A percentile compares a stretch with the other conserved stretches of the same genome.
Evolutionary conservation across 2,888 invertebrate genomes (phyloP).

Genomic region (Heteromyza rotundicornis): DNA sequence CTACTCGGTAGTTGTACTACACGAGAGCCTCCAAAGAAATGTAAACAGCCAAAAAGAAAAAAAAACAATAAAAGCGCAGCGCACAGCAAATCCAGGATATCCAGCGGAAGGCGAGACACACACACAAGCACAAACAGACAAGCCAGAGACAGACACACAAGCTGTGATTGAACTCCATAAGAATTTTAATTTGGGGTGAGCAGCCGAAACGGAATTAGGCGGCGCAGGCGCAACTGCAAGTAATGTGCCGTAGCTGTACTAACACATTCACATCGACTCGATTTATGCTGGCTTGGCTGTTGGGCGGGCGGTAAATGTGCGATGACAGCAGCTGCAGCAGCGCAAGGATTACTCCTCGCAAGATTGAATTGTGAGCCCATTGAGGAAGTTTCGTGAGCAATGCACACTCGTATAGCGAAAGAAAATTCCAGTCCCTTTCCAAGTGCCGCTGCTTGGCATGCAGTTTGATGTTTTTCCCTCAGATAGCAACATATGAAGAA

Average conservation of each 20-base stretch:
- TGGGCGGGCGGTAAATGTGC: background rate
- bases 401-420: no score
- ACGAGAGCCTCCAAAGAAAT: background rate
- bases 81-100: background rate
- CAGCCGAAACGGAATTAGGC: slow-evolving; percentile 1
- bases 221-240: slow-evolving; percentile 18
- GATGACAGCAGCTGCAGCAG: slow-evolving; percentile 3
- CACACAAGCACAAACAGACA: slow-evolving; percentile 4
- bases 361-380: no score
- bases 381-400: no score
- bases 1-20: no score
- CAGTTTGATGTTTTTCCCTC: background rate
- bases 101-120: background rate
- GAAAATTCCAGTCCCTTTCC: background rate
- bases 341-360: no score
- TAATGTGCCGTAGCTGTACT: background rate
- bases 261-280: no score
- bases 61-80: background rate
- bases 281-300: no score
- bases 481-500: background rate
- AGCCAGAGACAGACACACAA: slow-evolving; percentile 7
- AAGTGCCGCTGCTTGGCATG: background rate
- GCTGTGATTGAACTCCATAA: slow-evolving; percentile 13
- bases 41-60: background rate
- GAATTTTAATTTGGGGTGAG: slow-evolving; percentile 15